Conservation (phyloP, 2,113 vertebrate species). For the Ibidorhyncha struthersii region DNA sequence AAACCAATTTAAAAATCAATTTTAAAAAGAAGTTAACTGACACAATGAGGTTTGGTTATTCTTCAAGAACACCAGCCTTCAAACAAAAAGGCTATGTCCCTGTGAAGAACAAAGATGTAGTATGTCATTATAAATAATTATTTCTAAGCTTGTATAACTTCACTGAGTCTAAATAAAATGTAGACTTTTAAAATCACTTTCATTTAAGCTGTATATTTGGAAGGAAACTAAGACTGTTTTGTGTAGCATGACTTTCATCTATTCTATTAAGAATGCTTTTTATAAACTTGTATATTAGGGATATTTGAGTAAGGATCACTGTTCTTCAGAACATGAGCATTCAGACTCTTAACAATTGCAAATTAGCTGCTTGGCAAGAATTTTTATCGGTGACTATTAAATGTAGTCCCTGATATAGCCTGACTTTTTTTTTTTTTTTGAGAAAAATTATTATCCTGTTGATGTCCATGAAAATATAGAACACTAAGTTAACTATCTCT, state of each 20-base stretch:
- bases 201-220: conserved; percentile 9
- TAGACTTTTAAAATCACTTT: conserved; percentile 33
- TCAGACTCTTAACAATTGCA: background rate
- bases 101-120: conserved; percentile 39
- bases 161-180: conserved; percentile 31
- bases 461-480: background rate
- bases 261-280: conserved; percentile 23
- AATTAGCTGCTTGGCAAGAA: background rate
- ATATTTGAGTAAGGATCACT: background rate
- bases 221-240: background rate
- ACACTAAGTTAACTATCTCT: background rate
- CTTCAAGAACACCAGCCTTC: conserved; percentile 47
- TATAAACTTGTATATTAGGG: background rate
- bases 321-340: background rate
- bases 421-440: background rate
- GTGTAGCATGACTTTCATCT: conserved; percentile 9
- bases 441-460: background rate
- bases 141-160: conserved; percentile 48
- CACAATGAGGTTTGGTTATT: conserved; percentile 32
- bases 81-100: conserved; percentile 29
- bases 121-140: conserved; percentile 55
- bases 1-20: background rate
- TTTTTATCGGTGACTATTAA: background rate
- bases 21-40: conserved; percentile 24
- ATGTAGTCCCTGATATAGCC: background rate